phyloP scores from a whole-genome alignment of 2,888 invertebrate species.

The Neoascia interrupta region DNA sequence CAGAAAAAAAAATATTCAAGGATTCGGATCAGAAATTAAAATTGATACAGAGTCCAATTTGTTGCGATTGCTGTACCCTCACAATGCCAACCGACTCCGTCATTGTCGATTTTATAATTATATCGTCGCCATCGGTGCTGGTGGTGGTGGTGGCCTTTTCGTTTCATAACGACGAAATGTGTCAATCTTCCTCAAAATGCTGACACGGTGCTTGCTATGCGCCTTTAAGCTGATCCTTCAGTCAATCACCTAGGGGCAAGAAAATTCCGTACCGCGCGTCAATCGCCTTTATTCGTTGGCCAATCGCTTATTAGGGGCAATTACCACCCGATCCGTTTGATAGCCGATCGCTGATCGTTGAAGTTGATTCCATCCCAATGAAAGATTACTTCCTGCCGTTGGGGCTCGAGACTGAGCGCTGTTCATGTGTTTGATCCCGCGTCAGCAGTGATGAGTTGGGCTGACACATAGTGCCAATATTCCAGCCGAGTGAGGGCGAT shows the following conservation, averaged over 20 bases:
- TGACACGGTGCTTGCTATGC: constrained; percentile 54
- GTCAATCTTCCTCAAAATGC: constrained; percentile 65
- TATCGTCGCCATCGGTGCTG: constrained; percentile 62
- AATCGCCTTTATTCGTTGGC: not conserved
- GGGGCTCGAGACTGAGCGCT: constrained; percentile 5
- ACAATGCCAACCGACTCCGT: constrained; percentile 45
- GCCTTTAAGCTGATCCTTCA: constrained; percentile 37
- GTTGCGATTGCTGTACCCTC: constrained; percentile 33
- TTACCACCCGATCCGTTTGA: constrained; percentile 63
- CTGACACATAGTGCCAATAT: constrained; percentile 51
- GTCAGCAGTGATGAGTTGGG: constrained; percentile 53
- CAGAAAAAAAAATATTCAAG: constrained; percentile 23
- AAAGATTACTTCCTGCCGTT: constrained; percentile 51
- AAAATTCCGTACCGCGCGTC: constrained; percentile 25
- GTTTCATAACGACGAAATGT: constrained; percentile 54
- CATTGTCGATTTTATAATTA: constrained; percentile 60
- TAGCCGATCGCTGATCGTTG: constrained; percentile 45
- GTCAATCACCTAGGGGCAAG: constrained; percentile 45
- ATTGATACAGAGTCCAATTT: constrained; percentile 34
- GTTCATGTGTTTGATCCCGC: constrained; percentile 1
- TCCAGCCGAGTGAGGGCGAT: constrained; percentile 16
- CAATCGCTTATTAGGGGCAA: constrained; percentile 66
- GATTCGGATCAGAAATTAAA: constrained; percentile 39
- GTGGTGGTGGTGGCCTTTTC: constrained; percentile 22
- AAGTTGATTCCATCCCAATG: constrained; percentile 50